Percentiles rank a stretch among this genome's conserved stretches.
phyloP scores from a whole-genome alignment of 2,113 vertebrate genomes.

The Trochalopteron elliotii region DNA sequence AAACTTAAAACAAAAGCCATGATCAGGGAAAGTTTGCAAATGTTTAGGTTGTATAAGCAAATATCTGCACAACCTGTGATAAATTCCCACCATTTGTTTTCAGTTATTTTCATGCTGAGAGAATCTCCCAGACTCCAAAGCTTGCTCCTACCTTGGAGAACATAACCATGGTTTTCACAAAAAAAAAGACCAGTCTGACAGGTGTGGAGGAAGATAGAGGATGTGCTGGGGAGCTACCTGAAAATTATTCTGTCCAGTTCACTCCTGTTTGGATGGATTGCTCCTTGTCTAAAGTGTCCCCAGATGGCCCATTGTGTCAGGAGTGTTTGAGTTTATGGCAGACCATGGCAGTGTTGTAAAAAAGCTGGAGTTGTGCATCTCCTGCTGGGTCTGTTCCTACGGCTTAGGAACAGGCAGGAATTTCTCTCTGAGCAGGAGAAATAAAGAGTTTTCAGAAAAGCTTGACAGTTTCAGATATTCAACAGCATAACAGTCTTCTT shows the following conservation, averaged over 20 bases:
- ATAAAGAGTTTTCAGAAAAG: background rate
- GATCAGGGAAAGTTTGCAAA: slow-evolving; percentile 34
- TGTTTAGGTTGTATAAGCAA: background rate
- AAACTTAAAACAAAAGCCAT: slow-evolving; percentile 40
- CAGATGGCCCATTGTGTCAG: background rate
- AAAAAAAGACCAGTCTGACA: background rate
- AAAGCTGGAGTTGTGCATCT: background rate
- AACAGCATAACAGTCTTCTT: background rate
- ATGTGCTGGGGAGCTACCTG: background rate
- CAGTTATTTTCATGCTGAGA: background rate
- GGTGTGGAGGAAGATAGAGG: background rate
- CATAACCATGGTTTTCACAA: background rate
- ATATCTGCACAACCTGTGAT: background rate
- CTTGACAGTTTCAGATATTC: background rate
- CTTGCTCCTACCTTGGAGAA: background rate
- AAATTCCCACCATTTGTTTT: background rate
- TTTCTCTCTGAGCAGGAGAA: background rate
- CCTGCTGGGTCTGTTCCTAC: background rate
- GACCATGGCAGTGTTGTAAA: background rate
- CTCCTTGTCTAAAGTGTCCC: background rate
- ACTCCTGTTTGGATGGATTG: background rate
- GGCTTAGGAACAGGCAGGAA: background rate
- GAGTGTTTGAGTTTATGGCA: background rate
- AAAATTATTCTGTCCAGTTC: background rate
- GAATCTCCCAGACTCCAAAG: background rate